Conservation (phyloP, 2,113 vertebrate species). For the Cyprinodon variegatus region DNA sequence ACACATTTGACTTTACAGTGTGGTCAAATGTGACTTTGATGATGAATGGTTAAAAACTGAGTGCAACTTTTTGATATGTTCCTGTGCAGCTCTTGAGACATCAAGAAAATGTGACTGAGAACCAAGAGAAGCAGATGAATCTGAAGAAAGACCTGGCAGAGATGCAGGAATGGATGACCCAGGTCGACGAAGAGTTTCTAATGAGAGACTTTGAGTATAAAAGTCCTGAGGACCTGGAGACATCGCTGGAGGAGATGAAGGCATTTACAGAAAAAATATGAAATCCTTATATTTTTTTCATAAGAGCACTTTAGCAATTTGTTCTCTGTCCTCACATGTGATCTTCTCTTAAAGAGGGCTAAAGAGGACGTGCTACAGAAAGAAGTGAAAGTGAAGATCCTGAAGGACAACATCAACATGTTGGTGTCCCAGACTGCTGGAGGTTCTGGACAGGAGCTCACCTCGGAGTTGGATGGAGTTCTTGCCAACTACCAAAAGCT, state of each 20-base stretch:
- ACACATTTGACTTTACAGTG: too few species aligned
- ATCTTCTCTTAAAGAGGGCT: slow-evolving; percentile 82
- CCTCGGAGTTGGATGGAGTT: slow-evolving; percentile 82
- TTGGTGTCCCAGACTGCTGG: slow-evolving; percentile 83
- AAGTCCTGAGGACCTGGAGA: slow-evolving; percentile 92
- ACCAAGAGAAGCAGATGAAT: slow-evolving; percentile 90
- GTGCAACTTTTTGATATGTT: neutral
- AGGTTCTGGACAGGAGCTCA: slow-evolving; percentile 84
- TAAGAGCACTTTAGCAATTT: too few species aligned
- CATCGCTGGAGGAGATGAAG: slow-evolving; percentile 96
- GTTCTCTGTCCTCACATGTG: neutral
- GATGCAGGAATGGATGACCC: slow-evolving; percentile 98
- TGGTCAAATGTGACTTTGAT: too few species aligned
- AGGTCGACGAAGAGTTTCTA: slow-evolving; percentile 96
- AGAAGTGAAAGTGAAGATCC: slow-evolving; percentile 97
- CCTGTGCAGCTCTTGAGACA: slow-evolving; percentile 83
- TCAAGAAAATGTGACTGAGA: slow-evolving; percentile 87
- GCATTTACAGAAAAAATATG: slow-evolving; percentile 63
- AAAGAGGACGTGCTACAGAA: slow-evolving; percentile 98
- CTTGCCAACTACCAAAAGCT: slow-evolving; percentile 94
- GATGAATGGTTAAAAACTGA: neutral
- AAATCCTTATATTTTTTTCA: neutral
- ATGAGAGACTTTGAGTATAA: slow-evolving; percentile 98
- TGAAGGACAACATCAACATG: slow-evolving; percentile 94
- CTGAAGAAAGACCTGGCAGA: slow-evolving; percentile 95